These are phyloP conservation scores for Caradrina clavipalpis DNA, from an alignment of 2,888 invertebrate species.

Conservation along the genomic window DNA sequence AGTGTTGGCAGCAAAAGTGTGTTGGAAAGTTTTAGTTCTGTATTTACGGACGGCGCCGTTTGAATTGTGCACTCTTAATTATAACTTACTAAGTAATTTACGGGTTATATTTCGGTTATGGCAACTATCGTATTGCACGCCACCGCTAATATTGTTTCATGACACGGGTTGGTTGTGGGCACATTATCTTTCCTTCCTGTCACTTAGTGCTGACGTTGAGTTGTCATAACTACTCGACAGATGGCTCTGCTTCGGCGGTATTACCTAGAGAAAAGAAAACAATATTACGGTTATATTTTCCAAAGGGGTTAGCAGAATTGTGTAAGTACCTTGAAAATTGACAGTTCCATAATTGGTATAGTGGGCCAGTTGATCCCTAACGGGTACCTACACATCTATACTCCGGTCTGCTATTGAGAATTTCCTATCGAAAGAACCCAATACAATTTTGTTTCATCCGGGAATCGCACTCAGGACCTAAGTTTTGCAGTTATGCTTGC, in stretches of 20 bases:
- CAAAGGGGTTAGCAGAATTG: no score
- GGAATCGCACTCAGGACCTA: not conserved
- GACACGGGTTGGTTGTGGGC: not conserved
- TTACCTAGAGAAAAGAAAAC: not conserved
- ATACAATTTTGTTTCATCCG: not conserved
- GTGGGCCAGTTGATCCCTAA: no score
- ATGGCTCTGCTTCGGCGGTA: constrained; percentile 31
- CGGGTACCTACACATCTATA: no score
- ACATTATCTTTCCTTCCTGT: constrained; percentile 40
- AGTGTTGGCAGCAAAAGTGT: no score
- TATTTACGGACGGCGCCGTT: no score
- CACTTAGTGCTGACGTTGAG: constrained; percentile 4
- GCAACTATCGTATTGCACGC: constrained; percentile 11
- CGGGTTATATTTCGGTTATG: constrained; percentile 9
- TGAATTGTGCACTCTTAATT: not conserved
- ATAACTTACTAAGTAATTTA: not conserved
- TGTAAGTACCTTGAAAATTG: no score
- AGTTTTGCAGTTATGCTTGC: not conserved
- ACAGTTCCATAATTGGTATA: no score
- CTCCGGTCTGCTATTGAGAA: not conserved
- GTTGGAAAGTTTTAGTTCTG: no score
- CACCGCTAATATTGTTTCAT: not conserved
- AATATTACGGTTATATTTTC: not conserved
- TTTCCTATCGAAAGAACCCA: not conserved
- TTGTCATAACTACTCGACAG: constrained; percentile 21